Base-by-base conservation (phyloP, 2,113 vertebrate genomes). In the Ochotona princeps region DNA sequence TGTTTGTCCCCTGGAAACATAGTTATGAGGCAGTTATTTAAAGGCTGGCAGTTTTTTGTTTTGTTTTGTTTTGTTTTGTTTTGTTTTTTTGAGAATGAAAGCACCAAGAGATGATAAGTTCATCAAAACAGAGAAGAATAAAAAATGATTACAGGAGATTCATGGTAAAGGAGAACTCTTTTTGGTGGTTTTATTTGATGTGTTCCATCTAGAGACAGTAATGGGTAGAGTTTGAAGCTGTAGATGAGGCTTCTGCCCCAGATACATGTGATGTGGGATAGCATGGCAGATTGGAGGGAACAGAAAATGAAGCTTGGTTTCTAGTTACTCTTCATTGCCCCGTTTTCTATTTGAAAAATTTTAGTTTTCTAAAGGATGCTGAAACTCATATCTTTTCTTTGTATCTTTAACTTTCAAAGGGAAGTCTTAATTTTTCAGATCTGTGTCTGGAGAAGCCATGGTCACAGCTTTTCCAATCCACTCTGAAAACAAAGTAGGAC, bases 1-100 rank as follows among this genome's bases (percentile, higher is more conserved):
- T 65, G 35, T 83, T 83, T 92, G 13, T 93, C 83, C 80, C 8
- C 47, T 89, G 7, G 79, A 93, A 38, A 89, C 26, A n/a, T 66
- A 85, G 32, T 94, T 83, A 74, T 86, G 65, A 94, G 69, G 85
- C 6, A 81, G 44, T 79, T 38, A 72, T 74, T 86, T 95, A 89
- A 92, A 47, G 9, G 66, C 7, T 54, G 4, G 4, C 47, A 51
- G 38, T 44, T 44, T 44, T 44, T 44, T 44, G 38, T 3, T 44
- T 44, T n/a, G n/a, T n/a, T n/a, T n/a, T n/a, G n/a, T n/a, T n/a
- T n/a, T n/a, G n/a, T n/a, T n/a, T n/a, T n/a, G n/a, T 2, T 20
- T 92, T 44, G 3, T 93, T 83, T 83, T 74, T 72, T 26, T 54
- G 54, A 80, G n/a, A 89, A 67, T 25, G 61, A 76, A 57, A 78